Percentiles rank a stretch among this genome's conserved stretches.
Conservation (phyloP, 2,888 invertebrate genomes). For the Cheilosia vulpina region DNA sequence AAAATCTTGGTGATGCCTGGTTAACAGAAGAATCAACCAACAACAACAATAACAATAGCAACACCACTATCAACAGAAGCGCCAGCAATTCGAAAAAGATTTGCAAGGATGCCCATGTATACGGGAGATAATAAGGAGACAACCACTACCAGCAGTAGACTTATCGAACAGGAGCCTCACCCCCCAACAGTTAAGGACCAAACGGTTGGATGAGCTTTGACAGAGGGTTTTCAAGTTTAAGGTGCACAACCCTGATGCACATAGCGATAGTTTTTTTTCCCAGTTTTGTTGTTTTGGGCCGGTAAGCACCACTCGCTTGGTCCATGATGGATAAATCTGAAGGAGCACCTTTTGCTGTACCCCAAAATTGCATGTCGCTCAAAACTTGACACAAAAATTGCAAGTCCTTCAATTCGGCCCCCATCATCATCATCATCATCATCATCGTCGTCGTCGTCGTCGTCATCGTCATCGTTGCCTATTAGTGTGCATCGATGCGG, state of each 20-base stretch:
- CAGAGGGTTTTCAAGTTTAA: constrained; percentile 53
- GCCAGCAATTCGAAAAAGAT: constrained; percentile 44
- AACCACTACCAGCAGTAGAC: constrained; percentile 63
- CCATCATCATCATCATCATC: constrained; percentile 31
- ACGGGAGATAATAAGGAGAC: constrained; percentile 43
- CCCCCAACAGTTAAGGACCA: constrained; percentile 15
- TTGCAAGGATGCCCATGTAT: constrained; percentile 55
- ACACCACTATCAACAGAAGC: constrained; percentile 22
- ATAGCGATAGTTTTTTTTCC: background rate
- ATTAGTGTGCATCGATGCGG: constrained; percentile 67
- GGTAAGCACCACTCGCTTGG: background rate
- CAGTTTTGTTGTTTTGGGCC: background rate
- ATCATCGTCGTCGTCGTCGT: background rate
- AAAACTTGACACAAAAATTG: constrained; percentile 69
- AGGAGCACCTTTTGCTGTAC: constrained; percentile 35
- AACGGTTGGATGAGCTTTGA: background rate
- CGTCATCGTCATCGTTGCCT: constrained; percentile 35
- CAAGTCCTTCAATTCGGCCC: constrained; percentile 47
- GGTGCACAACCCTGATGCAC: constrained; percentile 24
- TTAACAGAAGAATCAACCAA: constrained; percentile 53
- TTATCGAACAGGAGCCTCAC: constrained; percentile 53
- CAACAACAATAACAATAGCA: constrained; percentile 33
- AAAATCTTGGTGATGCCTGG: constrained; percentile 54
- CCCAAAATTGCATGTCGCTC: constrained; percentile 55
- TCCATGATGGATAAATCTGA: constrained; percentile 36